Conservation (phyloP, 2,113 vertebrate genomes). For the Chaenogobius annularis region DNA sequence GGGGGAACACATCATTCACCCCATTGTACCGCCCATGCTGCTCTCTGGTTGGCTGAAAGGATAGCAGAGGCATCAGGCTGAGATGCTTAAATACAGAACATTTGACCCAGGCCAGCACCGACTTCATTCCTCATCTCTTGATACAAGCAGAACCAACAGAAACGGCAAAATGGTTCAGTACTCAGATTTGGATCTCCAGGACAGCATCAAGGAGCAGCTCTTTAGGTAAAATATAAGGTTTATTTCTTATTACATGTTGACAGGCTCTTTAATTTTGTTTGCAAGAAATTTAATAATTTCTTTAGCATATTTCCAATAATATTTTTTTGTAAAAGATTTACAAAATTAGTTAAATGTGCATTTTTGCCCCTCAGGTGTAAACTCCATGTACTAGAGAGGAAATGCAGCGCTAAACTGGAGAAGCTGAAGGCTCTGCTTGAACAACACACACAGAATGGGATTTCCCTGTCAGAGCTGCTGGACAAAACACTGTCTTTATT, state of each 20-base stretch:
- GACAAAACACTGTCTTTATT: slow-evolving; percentile 76
- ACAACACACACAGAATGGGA: slow-evolving; percentile 68
- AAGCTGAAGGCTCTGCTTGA: slow-evolving; percentile 71
- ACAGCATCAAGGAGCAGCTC: slow-evolving; percentile 71
- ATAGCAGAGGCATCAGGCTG: slow-evolving; percentile 6
- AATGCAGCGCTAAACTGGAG: slow-evolving; percentile 71
- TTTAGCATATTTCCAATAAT: too few species aligned
- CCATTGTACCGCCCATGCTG: slow-evolving; percentile 58
- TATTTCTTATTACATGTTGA: not conserved
- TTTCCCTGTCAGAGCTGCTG: slow-evolving; percentile 70
- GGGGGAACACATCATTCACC: slow-evolving; percentile 56
- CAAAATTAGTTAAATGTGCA: not conserved
- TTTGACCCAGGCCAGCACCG: slow-evolving; percentile 19
- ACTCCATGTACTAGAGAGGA: slow-evolving; percentile 72
- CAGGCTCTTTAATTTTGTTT: not conserved
- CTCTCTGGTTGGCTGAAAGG: slow-evolving; percentile 65
- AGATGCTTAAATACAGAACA: slow-evolving; percentile 64
- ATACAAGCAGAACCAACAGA: slow-evolving; percentile 1
- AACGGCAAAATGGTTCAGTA: slow-evolving; percentile 64
- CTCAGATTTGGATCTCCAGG: slow-evolving; percentile 66
- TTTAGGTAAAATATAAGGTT: slow-evolving; percentile 69
- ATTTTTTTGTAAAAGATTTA: not conserved
- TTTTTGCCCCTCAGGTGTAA: slow-evolving; percentile 66
- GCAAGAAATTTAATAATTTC: too few species aligned
- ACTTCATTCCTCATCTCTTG: slow-evolving; percentile 22